Evolutionary conservation across 2,888 invertebrate genomes (phyloP), one percentile per base, ranked within the genome.

Genomic region (Leptopilina syphax): DNA sequence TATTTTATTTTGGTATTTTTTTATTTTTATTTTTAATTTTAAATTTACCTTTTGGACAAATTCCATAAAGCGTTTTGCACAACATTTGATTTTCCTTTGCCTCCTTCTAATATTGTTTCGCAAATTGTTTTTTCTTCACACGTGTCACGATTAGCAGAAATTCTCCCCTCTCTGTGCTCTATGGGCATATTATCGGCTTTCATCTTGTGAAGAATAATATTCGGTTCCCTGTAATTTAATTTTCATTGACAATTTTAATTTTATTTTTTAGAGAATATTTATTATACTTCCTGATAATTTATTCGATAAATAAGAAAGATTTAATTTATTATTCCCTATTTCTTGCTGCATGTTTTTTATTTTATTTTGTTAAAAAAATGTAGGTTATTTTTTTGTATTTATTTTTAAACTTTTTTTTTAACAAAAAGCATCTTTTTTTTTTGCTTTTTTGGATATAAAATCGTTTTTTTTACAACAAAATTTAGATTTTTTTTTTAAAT

Each of bases 111-210:
- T 13, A 91, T 87, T 77, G 90, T 81, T 79, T 90, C 89, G 82
- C 92, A 92, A 73, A 92, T 88, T 13, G 88, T 86, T 73, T 86
- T 87, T 79, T 90, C 88, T 81, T 92, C 91, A 84, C 92, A 92
- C 41, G 78, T 79, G 12, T 84, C 78, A 57, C 83, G 82, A 10
- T 82, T 82, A 47, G 7, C 78, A 41, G 54, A 68, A 57, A 84
- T 54, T 79, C 83, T 82, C 27, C 77, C 80, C 9, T 79, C 83
- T 77, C 91, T 91, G 79, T 91, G 91, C 81, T 91, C 91, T 41
- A 83, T 83, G 12, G 88, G 87, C n/a, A 90, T 85, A 79, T 90
- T 89, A 54, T 88, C 83, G 50, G 88, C 89, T 77, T 90, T 86
- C 76, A 89, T 82, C 80, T 91, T 92, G 57, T 92, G 90, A 57